Conservation (phyloP, 2,797 vertebrate species). For the Acrossocheilus fasciatus region DNA sequence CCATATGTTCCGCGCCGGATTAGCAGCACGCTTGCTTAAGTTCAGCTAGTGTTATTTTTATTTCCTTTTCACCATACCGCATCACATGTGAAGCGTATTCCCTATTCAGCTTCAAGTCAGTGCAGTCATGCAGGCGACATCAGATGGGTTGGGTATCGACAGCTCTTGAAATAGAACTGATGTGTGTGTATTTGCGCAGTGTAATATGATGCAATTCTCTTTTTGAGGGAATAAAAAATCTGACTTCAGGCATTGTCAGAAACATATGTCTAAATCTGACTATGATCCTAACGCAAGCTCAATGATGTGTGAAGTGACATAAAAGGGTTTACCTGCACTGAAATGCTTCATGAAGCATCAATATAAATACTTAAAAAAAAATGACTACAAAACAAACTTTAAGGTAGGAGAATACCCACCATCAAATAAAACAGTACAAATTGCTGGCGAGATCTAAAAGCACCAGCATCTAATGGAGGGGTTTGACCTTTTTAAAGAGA, state of each 20-base stretch:
- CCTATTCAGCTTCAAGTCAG: conserved; percentile 29
- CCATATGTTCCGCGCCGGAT: conserved; percentile 30
- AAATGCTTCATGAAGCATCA: neutral
- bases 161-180: conserved; percentile 44
- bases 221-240: neutral
- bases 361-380: neutral
- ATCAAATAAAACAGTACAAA: conserved; percentile 32
- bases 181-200: neutral
- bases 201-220: neutral
- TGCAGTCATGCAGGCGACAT: conserved; percentile 35
- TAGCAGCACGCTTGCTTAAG: conserved; percentile 3
- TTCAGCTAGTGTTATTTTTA: conserved; percentile 27
- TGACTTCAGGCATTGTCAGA: neutral
- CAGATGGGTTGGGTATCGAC: conserved; percentile 41
- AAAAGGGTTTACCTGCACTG: neutral
- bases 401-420: conserved; percentile 18
- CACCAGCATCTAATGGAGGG: conserved; percentile 37
- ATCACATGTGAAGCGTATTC: conserved; percentile 32
- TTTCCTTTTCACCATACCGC: conserved; percentile 14
- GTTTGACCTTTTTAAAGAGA: conserved; percentile 55
- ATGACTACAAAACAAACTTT: neutral
- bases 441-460: conserved; percentile 13
- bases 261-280: neutral
- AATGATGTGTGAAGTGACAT: neutral
- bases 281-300: neutral